A percentile compares a stretch with the other conserved stretches of the same genome.
phyloP scores from a whole-genome alignment of 53 echinoderm and acorn worm species.

The Holothuria leucospilota region DNA sequence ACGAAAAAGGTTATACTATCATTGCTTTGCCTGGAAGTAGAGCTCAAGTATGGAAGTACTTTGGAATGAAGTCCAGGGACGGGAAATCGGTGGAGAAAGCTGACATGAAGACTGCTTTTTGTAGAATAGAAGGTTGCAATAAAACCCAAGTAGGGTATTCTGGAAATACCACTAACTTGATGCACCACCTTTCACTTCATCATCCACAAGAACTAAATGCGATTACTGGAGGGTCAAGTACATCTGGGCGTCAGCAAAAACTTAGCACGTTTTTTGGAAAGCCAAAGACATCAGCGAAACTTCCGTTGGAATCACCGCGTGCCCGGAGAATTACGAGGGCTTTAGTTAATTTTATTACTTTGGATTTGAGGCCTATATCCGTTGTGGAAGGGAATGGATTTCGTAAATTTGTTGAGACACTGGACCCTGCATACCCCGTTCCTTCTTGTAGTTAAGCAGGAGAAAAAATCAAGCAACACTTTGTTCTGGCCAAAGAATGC shows the following conservation, averaged over 20 bases:
- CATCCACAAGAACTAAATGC: not conserved
- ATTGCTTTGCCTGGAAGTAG: too few species aligned
- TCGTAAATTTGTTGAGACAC: not conserved
- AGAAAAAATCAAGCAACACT: not conserved
- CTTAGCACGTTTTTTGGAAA: slow-evolving; percentile 14
- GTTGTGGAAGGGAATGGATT: slow-evolving; percentile 20
- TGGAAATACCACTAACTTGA: slow-evolving; percentile 25
- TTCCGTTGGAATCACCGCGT: not conserved
- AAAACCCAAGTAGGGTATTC: not conserved
- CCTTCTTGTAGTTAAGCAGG: not conserved
- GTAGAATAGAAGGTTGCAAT: not conserved
- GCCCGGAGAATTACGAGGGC: not conserved
- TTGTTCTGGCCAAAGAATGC: not conserved
- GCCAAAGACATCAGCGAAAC: not conserved
- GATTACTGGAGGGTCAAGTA: slow-evolving; percentile 2
- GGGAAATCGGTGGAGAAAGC: not conserved
- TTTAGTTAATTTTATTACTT: slow-evolving; percentile 11
- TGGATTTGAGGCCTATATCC: not conserved
- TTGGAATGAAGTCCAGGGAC: slow-evolving; percentile 22
- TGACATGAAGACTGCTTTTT: slow-evolving; percentile 20
- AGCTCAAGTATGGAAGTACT: too few species aligned
- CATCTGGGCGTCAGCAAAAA: not conserved
- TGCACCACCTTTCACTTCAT: slow-evolving; percentile 9
- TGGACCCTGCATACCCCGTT: not conserved
- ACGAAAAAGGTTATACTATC: too few species aligned